Evolutionary conservation across 2,888 invertebrate species (phyloP).

Genomic region (Mesorhabditis sp.): DNA sequence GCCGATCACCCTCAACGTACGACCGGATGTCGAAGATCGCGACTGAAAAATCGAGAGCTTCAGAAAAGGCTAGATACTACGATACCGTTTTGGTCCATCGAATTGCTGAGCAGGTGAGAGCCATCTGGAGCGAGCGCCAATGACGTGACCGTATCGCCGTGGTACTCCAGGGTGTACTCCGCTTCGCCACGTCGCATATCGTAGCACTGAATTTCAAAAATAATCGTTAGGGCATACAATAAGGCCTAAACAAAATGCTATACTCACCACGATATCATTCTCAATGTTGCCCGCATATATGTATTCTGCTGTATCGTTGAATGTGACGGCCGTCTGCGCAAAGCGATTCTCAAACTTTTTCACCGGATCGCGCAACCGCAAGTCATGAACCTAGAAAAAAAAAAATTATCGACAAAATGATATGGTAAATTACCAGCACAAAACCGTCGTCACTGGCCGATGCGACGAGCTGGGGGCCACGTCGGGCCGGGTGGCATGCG

Average conservation of each 20-base stretch:
- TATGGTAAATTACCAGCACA: slow-evolving; percentile 68
- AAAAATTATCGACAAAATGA: slow-evolving; percentile 12
- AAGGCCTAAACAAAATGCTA: not conserved
- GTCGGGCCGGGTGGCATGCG: slow-evolving; percentile 67
- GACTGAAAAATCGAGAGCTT: slow-evolving; percentile 60
- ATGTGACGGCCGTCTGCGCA: slow-evolving; percentile 77
- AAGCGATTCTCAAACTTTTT: slow-evolving; percentile 63
- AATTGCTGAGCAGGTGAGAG: slow-evolving; percentile 81
- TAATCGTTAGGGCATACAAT: slow-evolving; percentile 1
- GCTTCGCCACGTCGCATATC: slow-evolving; percentile 84
- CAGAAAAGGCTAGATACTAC: not conserved
- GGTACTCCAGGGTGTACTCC: slow-evolving; percentile 78
- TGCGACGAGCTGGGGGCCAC: slow-evolving; percentile 84
- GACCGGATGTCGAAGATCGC: slow-evolving; percentile 95
- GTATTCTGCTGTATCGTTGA: slow-evolving; percentile 92
- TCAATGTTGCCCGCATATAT: slow-evolving; percentile 92
- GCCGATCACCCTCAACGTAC: slow-evolving; percentile 85
- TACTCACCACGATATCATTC: slow-evolving; percentile 79
- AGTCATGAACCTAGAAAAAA: slow-evolving; percentile 70
- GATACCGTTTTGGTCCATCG: slow-evolving; percentile 83
- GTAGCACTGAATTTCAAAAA: slow-evolving; percentile 70
- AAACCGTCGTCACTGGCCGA: slow-evolving; percentile 93
- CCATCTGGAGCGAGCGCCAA: slow-evolving; percentile 73
- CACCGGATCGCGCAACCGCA: slow-evolving; percentile 77
- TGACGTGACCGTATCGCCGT: slow-evolving; percentile 89